Evolutionary conservation across 2,797 vertebrate species (phyloP).

Genomic region (Glossophaga mutica): DNA sequence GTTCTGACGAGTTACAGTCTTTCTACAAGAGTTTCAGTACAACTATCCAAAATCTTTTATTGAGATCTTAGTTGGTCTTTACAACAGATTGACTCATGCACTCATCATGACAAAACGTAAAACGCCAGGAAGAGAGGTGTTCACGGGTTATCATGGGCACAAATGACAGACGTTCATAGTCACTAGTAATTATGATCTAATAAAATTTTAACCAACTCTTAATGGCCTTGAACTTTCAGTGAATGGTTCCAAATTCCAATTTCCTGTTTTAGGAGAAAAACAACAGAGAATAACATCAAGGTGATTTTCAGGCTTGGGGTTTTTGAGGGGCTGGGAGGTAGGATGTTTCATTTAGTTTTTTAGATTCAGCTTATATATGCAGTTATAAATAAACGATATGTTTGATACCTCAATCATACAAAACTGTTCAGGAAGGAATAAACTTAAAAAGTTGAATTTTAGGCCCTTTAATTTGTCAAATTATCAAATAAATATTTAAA

Average conservation of each 20-base stretch:
- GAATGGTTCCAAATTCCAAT: neutral
- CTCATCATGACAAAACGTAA: neutral
- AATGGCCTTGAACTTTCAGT: neutral
- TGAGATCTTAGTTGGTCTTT: neutral
- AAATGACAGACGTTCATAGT: neutral
- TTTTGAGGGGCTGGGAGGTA: neutral
- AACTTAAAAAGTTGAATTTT: neutral
- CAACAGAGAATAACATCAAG: neutral
- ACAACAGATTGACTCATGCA: neutral
- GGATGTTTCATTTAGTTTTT: neutral
- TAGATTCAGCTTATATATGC: neutral
- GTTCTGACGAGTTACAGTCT: neutral
- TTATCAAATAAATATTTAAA: slow-evolving; percentile 42
- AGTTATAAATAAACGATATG: neutral
- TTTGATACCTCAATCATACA: neutral
- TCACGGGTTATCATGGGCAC: neutral
- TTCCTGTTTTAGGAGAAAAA: neutral
- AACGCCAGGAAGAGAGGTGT: neutral
- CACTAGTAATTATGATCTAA: neutral
- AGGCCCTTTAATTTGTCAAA: neutral
- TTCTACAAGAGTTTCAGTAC: neutral
- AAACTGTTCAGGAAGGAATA: neutral
- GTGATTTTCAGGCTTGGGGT: neutral
- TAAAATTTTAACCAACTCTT: neutral
- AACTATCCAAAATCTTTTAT: slow-evolving; percentile 28